These are phyloP conservation scores for Strix uralensis DNA, from an alignment of 2,113 vertebrate species.

Conservation along the genomic window DNA sequence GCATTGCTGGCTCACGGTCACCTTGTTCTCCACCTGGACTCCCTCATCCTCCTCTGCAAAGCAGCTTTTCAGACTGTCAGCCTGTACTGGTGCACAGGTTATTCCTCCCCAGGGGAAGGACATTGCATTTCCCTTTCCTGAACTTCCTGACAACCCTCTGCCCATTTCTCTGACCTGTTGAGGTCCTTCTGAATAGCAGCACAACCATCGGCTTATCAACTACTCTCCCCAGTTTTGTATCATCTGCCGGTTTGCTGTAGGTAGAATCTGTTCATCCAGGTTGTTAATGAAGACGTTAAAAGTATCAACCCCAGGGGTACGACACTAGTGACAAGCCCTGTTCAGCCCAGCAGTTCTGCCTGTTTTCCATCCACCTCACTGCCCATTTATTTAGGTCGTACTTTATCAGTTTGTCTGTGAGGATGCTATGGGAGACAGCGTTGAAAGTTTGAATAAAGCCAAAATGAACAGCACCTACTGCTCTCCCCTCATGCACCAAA, in stretches of 20 bases:
- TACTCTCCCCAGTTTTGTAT: background rate
- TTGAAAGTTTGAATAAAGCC: background rate
- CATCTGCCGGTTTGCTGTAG: background rate
- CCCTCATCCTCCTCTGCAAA: background rate
- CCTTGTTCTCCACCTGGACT: background rate
- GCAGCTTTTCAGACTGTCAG: background rate
- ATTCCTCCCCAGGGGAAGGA: background rate
- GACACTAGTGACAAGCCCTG: background rate
- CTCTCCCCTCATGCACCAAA: background rate
- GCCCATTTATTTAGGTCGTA: background rate
- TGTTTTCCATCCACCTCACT: background rate
- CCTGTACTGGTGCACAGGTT: background rate
- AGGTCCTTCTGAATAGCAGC: background rate
- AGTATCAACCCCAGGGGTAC: background rate
- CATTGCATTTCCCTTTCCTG: background rate
- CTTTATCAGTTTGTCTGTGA: background rate
- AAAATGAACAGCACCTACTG: background rate
- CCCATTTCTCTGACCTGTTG: background rate
- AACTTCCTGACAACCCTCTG: background rate
- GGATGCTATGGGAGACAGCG: background rate
- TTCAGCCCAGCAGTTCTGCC: background rate
- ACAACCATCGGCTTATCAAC: rapidly evolving
- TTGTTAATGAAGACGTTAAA: background rate
- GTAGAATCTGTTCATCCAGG: too few relatives aligned
- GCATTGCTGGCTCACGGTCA: background rate